Conservation (phyloP, 2,888 invertebrate genomes). For the Buathra laborator region DNA sequence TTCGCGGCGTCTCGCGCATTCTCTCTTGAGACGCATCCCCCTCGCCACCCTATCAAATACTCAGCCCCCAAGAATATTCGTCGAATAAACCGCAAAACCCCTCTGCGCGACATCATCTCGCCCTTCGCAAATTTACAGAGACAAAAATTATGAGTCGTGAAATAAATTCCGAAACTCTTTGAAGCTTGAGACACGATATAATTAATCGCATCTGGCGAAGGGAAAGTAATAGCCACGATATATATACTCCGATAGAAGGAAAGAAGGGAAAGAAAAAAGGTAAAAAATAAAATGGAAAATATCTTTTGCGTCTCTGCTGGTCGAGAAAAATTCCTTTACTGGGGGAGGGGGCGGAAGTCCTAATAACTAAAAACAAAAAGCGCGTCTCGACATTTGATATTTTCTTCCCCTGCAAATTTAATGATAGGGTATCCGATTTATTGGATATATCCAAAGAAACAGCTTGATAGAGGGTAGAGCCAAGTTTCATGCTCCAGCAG, state of each 20-base stretch:
- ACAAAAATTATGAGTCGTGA: too few relatives aligned
- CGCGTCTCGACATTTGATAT: not conserved
- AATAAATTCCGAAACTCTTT: too few relatives aligned
- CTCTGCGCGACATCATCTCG: too few relatives aligned
- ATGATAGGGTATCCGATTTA: slow-evolving; percentile 16
- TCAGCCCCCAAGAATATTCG: not conserved
- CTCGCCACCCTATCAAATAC: not conserved
- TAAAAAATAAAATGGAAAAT: too few relatives aligned
- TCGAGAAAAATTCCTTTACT: too few relatives aligned
- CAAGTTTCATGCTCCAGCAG: slow-evolving; percentile 47
- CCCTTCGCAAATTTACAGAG: too few relatives aligned
- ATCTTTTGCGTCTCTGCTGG: too few relatives aligned
- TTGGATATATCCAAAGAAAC: slow-evolving; percentile 48
- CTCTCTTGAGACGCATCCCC: slow-evolving; percentile 2
- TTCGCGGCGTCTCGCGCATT: slow-evolving; percentile 19
- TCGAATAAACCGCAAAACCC: slow-evolving; percentile 10
- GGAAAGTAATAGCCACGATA: too few relatives aligned
- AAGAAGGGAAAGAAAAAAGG: too few relatives aligned
- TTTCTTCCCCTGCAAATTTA: not conserved
- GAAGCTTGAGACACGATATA: too few relatives aligned
- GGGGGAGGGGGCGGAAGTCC: not conserved
- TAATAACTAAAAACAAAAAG: not conserved
- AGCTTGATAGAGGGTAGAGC: not conserved
- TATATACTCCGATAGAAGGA: too few relatives aligned
- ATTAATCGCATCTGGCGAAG: too few relatives aligned